A percentile compares a stretch with the other conserved stretches of the same genome.
phyloP scores from a whole-genome alignment of 2,113 vertebrate species.

The Nycticebus coucang region DNA sequence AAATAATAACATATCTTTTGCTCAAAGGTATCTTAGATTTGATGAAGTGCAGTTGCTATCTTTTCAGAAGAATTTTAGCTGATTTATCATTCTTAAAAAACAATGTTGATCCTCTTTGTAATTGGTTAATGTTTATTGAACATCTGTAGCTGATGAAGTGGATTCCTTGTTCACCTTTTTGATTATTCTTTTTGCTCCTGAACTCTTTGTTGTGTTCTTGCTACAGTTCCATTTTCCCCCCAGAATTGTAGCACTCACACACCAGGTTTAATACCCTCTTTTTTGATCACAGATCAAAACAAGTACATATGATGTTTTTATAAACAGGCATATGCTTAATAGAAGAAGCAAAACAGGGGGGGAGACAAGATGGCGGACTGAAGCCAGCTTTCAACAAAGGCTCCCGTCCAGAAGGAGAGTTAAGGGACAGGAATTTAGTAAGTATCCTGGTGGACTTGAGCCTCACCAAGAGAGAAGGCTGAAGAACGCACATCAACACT shows the following conservation, averaged over 20 bases:
- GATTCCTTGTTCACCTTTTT: not conserved
- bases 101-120: not conserved
- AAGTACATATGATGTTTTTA: slow-evolving; percentile 28
- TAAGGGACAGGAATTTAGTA: no score
- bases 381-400: no score
- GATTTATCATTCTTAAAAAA: not conserved
- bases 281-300: not conserved
- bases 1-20: not conserved
- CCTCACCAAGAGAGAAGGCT: no score
- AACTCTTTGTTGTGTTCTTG: not conserved
- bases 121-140: not conserved
- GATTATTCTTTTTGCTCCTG: not conserved
- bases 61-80: not conserved
- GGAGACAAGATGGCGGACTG: no score
- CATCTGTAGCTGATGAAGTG: not conserved
- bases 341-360: slow-evolving; percentile 26
- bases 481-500: no score
- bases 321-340: not conserved
- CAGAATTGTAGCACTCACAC: not conserved
- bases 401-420: no score
- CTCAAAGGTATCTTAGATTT: not conserved
- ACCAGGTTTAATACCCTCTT: not conserved
- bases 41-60: not conserved
- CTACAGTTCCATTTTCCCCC: not conserved
- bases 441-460: no score